These are phyloP conservation scores for Alviniconcha strummeri DNA, from an alignment of 2,888 invertebrate genomes.

Conservation along the genomic window DNA sequence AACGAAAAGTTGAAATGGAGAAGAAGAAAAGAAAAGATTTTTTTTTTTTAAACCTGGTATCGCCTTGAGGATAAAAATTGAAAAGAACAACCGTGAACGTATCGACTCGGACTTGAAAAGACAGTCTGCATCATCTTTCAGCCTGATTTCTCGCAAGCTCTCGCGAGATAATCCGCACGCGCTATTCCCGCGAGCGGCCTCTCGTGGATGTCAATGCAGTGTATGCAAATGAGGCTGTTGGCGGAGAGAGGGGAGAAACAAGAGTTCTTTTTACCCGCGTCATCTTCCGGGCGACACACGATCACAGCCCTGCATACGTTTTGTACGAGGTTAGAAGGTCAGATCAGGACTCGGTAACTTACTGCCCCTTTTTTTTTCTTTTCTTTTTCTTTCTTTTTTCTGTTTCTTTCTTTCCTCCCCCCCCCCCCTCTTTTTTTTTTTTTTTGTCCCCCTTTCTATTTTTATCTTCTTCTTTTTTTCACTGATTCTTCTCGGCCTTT, in stretches of 20 bases:
- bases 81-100: not conserved
- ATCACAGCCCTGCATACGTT: constrained; percentile 18
- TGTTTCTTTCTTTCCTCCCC: not conserved
- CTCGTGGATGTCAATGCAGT: constrained; percentile 29
- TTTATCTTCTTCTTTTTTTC: not conserved
- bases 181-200: constrained; percentile 31
- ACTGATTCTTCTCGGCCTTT: not conserved
- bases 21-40: not conserved
- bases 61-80: not conserved
- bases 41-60: too few species aligned
- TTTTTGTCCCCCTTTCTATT: not conserved
- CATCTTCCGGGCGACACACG: not conserved
- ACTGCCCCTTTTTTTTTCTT: not conserved
- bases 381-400: not conserved
- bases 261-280: not conserved
- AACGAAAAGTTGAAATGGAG: not conserved
- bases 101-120: not conserved
- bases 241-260: constrained; percentile 7
- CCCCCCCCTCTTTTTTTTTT: not conserved
- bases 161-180: constrained; percentile 28
- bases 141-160: constrained; percentile 29
- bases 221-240: constrained; percentile 29
- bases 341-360: not conserved
- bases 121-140: constrained; percentile 24
- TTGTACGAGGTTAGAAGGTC: constrained; percentile 11